These are phyloP conservation scores for Epinephelus lanceolatus DNA, from an alignment of 2,113 vertebrate genomes.

Conservation along the genomic window DNA sequence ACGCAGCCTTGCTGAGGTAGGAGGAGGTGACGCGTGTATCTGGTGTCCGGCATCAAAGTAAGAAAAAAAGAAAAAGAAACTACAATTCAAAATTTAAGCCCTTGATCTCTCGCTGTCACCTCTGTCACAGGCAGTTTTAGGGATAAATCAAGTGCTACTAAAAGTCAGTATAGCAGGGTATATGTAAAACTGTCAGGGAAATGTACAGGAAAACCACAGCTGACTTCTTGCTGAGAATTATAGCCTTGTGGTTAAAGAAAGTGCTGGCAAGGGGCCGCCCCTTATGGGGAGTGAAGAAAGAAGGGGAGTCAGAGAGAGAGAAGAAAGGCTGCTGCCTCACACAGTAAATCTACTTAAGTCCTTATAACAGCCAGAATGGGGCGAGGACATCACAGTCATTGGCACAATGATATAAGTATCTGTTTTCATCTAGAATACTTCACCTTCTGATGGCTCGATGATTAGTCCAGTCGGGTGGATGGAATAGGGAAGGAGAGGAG, in stretches of 20 bases:
- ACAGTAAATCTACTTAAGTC: constrained; percentile 55
- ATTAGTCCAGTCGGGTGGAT: constrained; percentile 60
- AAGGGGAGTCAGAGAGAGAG: constrained; percentile 24
- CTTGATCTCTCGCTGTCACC: constrained; percentile 13
- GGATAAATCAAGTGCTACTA: constrained; percentile 15
- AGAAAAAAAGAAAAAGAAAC: background rate
- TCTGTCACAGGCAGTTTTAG: constrained; percentile 20
- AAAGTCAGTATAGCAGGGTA: constrained; percentile 53
- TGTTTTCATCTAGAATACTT: constrained; percentile 77
- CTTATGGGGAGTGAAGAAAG: constrained; percentile 29
- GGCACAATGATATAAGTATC: constrained; percentile 76
- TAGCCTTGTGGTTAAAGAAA: constrained; percentile 61
- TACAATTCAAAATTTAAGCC: background rate
- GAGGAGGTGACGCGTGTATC: constrained; percentile 22
- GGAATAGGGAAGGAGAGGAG: constrained; percentile 31
- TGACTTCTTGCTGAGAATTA: constrained; percentile 70
- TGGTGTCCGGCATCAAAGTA: constrained; percentile 39
- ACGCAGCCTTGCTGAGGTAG: constrained; percentile 31
- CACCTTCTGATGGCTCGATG: constrained; percentile 75
- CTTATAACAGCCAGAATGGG: constrained; percentile 20
- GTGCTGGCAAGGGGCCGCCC: constrained; percentile 42
- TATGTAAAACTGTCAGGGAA: constrained; percentile 65
- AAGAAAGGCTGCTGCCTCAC: constrained; percentile 19
- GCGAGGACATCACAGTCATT: constrained; percentile 52
- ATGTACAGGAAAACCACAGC: constrained; percentile 68